Evolutionary conservation across 2,113 vertebrate species (phyloP), one percentile per base, ranked within the genome.

Genomic region (Pholis gunnellus): DNA sequence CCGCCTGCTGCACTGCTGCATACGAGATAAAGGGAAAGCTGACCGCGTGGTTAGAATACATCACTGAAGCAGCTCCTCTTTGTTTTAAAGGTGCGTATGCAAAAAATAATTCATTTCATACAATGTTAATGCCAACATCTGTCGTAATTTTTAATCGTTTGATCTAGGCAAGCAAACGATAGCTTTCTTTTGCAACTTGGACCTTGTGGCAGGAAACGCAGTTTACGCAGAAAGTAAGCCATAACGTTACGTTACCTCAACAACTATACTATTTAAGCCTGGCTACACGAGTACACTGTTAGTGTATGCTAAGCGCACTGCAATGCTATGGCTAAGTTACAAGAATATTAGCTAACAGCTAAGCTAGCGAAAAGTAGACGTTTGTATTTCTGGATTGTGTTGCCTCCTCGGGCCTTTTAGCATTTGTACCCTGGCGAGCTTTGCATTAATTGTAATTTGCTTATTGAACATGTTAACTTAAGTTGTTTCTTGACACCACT

Each of bases 21-120:
- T 11, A 44, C 7, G 2, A 8, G 9, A 81, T 66, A 82, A 71
- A 89, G 73, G 61, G 4, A 25, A 40, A 61, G 29, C 25, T 6
- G 54, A 84, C 86, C 90, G 77, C 88, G 92, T 92, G 92, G 80
- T 84, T 17, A 44, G 42, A 1, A 40, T 14, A 2, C 18, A 42
- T 40, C 17, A 0, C 11, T 1, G 5, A 48, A 63, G 31, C 67
- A 1, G 25, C 5, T 60, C 13, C 5, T 17, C 1, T 40, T 60
- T 29, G 14, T 34, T 75, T 83, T 67, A 61, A 67, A 25, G 79
- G 91, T 90, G n/a, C 7, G 84, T 87, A 64, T 54, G 38, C 69
- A 20, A 1, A 34, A 29, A 2, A 0, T 27, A 2, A 6, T 8
- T 13, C 0, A 2, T 5, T 38, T n/a, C 27, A 34, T 66, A 40